These are phyloP conservation scores for Drosophila fulvimacula DNA, from an alignment of 2,888 invertebrate species.

Conservation along the genomic window DNA sequence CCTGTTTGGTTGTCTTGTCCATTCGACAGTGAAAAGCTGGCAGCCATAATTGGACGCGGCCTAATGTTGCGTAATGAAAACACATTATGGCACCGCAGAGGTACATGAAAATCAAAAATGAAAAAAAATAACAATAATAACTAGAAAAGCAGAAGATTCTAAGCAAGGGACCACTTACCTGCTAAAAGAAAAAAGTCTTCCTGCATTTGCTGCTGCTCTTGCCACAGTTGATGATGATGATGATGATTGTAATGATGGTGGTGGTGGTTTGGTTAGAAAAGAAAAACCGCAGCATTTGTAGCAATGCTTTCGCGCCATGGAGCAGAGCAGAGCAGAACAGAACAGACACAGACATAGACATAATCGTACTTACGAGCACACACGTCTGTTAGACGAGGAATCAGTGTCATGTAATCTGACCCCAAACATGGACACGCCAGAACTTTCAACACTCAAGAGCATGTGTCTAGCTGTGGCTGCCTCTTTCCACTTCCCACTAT, in stretches of 20 bases:
- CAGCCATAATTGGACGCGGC: constrained; percentile 70
- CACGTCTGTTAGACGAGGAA: constrained; percentile 72
- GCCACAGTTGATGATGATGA: constrained; percentile 38
- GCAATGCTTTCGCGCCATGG: constrained; percentile 61
- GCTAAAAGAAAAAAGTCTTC: constrained; percentile 23
- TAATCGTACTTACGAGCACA: constrained; percentile 42
- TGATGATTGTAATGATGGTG: constrained; percentile 45
- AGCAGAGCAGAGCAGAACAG: too few relatives aligned
- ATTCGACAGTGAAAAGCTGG: constrained; percentile 64
- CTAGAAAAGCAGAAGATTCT: constrained; percentile 50
- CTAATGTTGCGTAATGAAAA: constrained; percentile 79
- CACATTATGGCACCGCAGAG: constrained; percentile 67
- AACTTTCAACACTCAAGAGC: constrained; percentile 75
- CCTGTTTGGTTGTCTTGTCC: constrained; percentile 45
- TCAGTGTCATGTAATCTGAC: constrained; percentile 79
- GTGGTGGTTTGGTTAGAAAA: constrained; percentile 22
- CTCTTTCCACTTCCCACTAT: not conserved
- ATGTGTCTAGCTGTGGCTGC: constrained; percentile 32
- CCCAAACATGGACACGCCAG: constrained; percentile 80
- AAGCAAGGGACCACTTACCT: constrained; percentile 33
- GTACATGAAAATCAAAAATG: constrained; percentile 26
- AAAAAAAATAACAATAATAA: constrained; percentile 52
- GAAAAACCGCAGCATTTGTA: constrained; percentile 54
- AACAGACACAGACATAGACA: constrained; percentile 31
- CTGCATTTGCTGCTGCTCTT: constrained; percentile 40